phyloP scores from a whole-genome alignment of 2,888 invertebrate species.

The Cheilosia urbana region DNA sequence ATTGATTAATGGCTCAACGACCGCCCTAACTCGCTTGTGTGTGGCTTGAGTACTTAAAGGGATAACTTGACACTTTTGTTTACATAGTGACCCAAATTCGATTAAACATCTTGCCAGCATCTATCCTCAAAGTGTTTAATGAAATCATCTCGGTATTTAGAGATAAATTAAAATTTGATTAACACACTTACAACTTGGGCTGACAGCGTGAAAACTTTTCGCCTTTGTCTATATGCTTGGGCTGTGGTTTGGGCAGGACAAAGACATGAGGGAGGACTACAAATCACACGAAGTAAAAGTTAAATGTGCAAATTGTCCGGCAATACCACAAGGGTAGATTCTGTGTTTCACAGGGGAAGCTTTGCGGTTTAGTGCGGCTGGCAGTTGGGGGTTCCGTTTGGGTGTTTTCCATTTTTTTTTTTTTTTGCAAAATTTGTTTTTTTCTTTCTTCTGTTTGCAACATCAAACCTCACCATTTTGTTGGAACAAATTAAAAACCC shows the following conservation, averaged over 20 bases:
- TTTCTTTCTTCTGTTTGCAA: constrained; percentile 9
- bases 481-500: constrained; percentile 83
- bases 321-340: constrained; percentile 21
- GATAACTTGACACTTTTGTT: constrained; percentile 7
- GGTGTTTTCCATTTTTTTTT: neutral
- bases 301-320: constrained; percentile 25
- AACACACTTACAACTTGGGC: constrained; percentile 61
- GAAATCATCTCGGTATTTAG: constrained; percentile 52
- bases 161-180: constrained; percentile 56
- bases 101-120: constrained; percentile 32
- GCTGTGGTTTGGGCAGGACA: no score
- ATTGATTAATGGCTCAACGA: neutral
- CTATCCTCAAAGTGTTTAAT: constrained; percentile 30
- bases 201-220: constrained; percentile 17
- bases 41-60: neutral
- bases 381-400: neutral
- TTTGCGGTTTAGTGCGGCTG: constrained; percentile 34
- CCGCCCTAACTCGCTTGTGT: neutral
- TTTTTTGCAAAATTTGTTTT: neutral
- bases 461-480: constrained; percentile 64
- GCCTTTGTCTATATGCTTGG: neutral
- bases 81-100: constrained; percentile 3
- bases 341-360: constrained; percentile 29
- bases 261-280: neutral
- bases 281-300: constrained; percentile 19